These are phyloP conservation scores for Zaprionus capensis DNA, from an alignment of 1,140 invertebrate species.

Conservation along the genomic window DNA sequence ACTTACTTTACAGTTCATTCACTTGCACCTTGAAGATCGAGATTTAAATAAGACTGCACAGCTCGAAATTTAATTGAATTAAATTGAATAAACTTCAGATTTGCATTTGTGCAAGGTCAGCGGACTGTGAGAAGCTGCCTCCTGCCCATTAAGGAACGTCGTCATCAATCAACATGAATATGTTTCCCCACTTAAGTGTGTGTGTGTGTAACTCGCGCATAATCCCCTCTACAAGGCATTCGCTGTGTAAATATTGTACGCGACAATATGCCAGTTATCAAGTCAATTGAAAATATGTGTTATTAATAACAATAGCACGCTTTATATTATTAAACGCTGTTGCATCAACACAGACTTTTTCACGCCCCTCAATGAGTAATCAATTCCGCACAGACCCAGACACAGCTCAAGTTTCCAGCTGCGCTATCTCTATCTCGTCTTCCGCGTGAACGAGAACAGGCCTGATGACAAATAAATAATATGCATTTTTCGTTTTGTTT, in stretches of 20 bases:
- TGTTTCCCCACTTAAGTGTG: conserved; percentile 4
- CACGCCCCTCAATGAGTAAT: conserved; percentile 63
- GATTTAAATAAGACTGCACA: conserved; percentile 17
- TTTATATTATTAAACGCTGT: conserved; percentile 60
- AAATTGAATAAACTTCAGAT: conserved; percentile 57
- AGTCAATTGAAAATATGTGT: conserved; percentile 61
- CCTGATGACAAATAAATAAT: conserved; percentile 33
- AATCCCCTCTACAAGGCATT: conserved; percentile 25
- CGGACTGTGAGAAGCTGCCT: conserved; percentile 39
- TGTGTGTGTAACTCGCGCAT: conserved; percentile 12
- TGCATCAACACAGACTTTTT: conserved; percentile 52
- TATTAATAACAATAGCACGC: conserved; percentile 80
- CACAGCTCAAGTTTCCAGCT: conserved; percentile 45
- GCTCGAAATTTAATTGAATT: conserved; percentile 55
- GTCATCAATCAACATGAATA: conserved; percentile 60
- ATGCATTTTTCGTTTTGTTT: conserved; percentile 3
- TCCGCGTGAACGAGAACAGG: neutral
- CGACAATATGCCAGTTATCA: conserved; percentile 55
- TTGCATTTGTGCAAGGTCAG: conserved; percentile 32
- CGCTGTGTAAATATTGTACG: conserved; percentile 39
- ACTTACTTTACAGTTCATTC: neutral
- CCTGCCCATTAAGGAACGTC: conserved; percentile 29
- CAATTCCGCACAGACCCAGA: conserved; percentile 7
- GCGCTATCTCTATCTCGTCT: conserved; percentile 13
- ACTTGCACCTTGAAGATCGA: neutral